phyloP scores from a whole-genome alignment of 2,113 vertebrate species.

The Oplegnathus fasciatus region DNA sequence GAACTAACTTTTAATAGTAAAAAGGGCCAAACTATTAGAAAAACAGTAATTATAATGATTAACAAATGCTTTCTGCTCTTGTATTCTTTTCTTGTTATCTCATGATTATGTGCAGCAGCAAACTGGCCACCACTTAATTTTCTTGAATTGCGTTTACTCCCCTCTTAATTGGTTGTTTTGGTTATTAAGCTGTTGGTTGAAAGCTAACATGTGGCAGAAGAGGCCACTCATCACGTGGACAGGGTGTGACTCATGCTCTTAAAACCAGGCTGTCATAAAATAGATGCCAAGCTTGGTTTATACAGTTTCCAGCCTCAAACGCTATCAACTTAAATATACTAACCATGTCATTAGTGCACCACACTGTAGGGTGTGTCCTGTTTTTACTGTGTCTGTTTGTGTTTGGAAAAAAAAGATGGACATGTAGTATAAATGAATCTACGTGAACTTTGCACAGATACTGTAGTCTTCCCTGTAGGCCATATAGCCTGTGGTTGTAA shows the following conservation, averaged over 20 bases:
- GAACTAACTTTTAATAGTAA: neutral
- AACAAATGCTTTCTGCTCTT: neutral
- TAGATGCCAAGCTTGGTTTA: slow-evolving; percentile 58
- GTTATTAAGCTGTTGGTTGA: slow-evolving; percentile 36
- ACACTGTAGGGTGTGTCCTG: slow-evolving; percentile 63
- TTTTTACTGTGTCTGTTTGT: slow-evolving; percentile 27
- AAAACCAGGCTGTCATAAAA: slow-evolving; percentile 57
- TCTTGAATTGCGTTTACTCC: slow-evolving; percentile 8
- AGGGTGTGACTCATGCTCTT: slow-evolving; percentile 61
- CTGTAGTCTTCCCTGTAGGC: neutral
- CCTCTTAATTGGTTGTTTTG: slow-evolving; percentile 39
- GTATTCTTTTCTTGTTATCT: neutral
- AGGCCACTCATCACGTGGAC: slow-evolving; percentile 28
- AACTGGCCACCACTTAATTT: slow-evolving; percentile 19
- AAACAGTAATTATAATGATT: slow-evolving; percentile 1
- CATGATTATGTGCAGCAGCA: neutral
- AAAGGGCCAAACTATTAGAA: neutral
- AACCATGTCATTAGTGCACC: slow-evolving; percentile 71
- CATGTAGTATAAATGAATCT: slow-evolving; percentile 27
- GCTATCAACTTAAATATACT: slow-evolving; percentile 60
- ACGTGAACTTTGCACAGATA: neutral
- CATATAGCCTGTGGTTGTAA: neutral
- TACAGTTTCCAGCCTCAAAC: slow-evolving; percentile 62
- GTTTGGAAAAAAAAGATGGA: slow-evolving; percentile 31
- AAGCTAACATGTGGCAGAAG: slow-evolving; percentile 26